A percentile compares a stretch with the other conserved stretches of the same genome.
phyloP scores from a whole-genome alignment of 2,797 vertebrate genomes.

The Cryptoprocta ferox region DNA sequence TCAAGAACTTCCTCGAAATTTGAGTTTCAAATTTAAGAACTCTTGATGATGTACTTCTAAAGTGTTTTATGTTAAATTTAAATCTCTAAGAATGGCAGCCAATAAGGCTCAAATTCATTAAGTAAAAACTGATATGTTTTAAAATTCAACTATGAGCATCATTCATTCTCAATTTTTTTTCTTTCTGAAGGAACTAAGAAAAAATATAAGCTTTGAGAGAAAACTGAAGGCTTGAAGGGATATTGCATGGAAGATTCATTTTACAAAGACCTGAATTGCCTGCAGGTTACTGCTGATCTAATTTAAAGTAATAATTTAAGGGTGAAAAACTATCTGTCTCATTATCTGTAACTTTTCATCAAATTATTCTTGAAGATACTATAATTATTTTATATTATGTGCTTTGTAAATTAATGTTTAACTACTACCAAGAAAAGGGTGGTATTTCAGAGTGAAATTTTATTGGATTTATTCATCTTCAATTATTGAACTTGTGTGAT shows the following conservation, averaged over 20 bases:
- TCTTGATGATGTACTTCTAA: background rate
- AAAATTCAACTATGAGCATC: background rate
- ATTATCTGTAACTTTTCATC: slow-evolving; percentile 34
- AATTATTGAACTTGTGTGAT: background rate
- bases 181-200: slow-evolving; percentile 4
- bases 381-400: slow-evolving; percentile 52
- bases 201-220: slow-evolving; percentile 12
- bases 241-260: background rate
- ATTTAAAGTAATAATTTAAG: slow-evolving; percentile 40
- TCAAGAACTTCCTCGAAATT: background rate
- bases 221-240: background rate
- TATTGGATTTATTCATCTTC: slow-evolving; percentile 57
- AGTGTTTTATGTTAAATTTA: slow-evolving; percentile 34
- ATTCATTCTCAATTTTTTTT: background rate
- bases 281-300: slow-evolving; percentile 51
- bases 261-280: slow-evolving; percentile 39
- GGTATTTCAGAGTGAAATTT: slow-evolving; percentile 31
- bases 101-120: background rate
- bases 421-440: background rate
- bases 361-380: slow-evolving; percentile 36
- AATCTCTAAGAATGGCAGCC: background rate
- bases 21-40: background rate
- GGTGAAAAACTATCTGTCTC: background rate
- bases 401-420: slow-evolving; percentile 51
- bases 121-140: background rate